Evolutionary conservation across 2,797 vertebrate species (phyloP), one percentile per base, ranked within the genome.

Genomic region (Spatula clypeata): DNA sequence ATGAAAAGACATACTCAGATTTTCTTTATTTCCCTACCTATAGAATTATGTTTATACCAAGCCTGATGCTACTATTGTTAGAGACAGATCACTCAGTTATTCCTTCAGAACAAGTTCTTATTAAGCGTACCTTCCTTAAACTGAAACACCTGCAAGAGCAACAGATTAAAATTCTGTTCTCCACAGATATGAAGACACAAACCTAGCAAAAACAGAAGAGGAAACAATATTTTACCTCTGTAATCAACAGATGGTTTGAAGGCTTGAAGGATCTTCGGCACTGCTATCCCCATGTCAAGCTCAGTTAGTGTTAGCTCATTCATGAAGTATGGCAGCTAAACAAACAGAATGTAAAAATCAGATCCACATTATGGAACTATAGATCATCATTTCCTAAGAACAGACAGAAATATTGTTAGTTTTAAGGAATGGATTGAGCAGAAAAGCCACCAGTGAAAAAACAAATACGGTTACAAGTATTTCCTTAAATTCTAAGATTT

Each of bases 311-410:
- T 99, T 69, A 99, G 97, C 94, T 99, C 99, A 87, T 99, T 99
- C 99, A 99, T 99, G 97, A 99, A 99, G 98, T 99, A 99, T 12
- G 99, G 99, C 96, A 99, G 97, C 99, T 99, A 93, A 73, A 91
- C 87, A 53, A 45, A 55, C 3, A 95, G 47, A 79, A 82, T 14
- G 26, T 7, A 15, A 54, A 64, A 73, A 76, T 32, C 12, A 93
- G 90, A 69, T 18, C 53, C 23, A 10, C 12, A 3, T 61, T 31
- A 84, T 27, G 31, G 45, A 95, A 84, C 14, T 53, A n/a, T 55
- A 54, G 5, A 79, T 16, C 11, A 27, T 6, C 71, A 10, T 20
- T 73, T 81, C 49, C 36, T 5, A 1, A 79, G 55, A 87, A 34
- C 45, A 45, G 47, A 49, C 57, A 76, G 15, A 51, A 90, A 83